Conservation (phyloP, 2,888 invertebrate genomes). For the Calephelis perditalis region DNA sequence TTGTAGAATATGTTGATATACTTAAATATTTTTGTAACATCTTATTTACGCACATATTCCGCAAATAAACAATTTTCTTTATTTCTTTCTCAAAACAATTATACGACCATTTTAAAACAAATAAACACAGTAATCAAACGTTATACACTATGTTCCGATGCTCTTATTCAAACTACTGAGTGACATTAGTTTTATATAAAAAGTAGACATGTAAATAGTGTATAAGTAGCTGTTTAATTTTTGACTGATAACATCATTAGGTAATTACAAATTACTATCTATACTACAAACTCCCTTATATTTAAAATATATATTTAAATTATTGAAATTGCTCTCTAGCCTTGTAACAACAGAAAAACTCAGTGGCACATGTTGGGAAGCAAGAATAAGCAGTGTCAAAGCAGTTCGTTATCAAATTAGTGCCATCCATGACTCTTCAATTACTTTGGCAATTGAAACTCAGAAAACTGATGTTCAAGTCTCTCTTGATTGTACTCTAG, state of each 20-base stretch:
- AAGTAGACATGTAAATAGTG: slow-evolving; percentile 4
- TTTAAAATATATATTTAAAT: too few relatives aligned
- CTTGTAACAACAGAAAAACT: slow-evolving; percentile 36
- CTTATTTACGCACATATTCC: too few relatives aligned
- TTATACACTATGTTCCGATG: neutral
- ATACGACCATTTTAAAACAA: too few relatives aligned
- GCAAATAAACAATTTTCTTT: too few relatives aligned
- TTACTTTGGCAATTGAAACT: slow-evolving; percentile 27
- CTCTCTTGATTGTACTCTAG: too few relatives aligned
- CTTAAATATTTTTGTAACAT: too few relatives aligned
- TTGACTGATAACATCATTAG: neutral
- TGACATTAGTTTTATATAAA: slow-evolving; percentile 6
- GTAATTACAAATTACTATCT: neutral
- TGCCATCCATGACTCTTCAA: too few relatives aligned
- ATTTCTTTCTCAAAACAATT: too few relatives aligned
- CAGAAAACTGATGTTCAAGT: slow-evolving; percentile 28
- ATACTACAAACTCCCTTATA: neutral
- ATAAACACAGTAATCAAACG: too few relatives aligned
- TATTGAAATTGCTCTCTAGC: slow-evolving; percentile 1
- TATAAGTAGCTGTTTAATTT: neutral
- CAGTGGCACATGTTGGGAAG: slow-evolving; percentile 25
- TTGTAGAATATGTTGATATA: too few relatives aligned
- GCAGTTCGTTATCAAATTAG: too few relatives aligned
- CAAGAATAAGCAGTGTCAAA: too few relatives aligned
- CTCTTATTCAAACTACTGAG: neutral